These are phyloP conservation scores for Neomorphus geoffroyi DNA, from an alignment of 2,797 vertebrate genomes.

Conservation along the genomic window DNA sequence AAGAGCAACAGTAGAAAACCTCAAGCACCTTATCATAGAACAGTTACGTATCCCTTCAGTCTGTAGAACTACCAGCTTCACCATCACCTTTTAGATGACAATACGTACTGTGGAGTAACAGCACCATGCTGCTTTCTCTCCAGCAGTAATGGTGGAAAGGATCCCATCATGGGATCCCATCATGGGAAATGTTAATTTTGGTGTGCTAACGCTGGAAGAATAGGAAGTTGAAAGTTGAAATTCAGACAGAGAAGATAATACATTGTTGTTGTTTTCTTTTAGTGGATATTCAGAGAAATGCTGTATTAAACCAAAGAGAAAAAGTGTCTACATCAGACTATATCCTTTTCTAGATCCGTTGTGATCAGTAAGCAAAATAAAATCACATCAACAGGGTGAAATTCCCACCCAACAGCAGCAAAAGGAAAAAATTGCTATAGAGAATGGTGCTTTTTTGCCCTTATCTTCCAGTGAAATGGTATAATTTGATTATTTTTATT, in stretches of 20 bases:
- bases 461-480: neutral
- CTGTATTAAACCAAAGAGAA: neutral
- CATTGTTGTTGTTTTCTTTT: neutral
- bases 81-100: neutral
- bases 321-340: neutral
- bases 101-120: rapidly evolving
- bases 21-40: neutral
- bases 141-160: neutral
- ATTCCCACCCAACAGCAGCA: neutral
- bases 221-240: neutral
- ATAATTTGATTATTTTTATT: neutral
- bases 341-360: neutral
- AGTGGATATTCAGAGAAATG: neutral
- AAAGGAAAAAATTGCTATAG: neutral
- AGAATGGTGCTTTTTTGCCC: neutral
- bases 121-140: neutral
- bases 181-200: neutral
- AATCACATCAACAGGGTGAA: neutral
- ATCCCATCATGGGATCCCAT: neutral
- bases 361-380: neutral
- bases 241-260: neutral
- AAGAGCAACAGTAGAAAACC: neutral
- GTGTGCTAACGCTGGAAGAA: neutral
- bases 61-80: neutral
- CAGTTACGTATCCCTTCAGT: neutral